Base-by-base conservation (phyloP, 2,797 vertebrate genomes). In the Sebastes matsubarae region DNA sequence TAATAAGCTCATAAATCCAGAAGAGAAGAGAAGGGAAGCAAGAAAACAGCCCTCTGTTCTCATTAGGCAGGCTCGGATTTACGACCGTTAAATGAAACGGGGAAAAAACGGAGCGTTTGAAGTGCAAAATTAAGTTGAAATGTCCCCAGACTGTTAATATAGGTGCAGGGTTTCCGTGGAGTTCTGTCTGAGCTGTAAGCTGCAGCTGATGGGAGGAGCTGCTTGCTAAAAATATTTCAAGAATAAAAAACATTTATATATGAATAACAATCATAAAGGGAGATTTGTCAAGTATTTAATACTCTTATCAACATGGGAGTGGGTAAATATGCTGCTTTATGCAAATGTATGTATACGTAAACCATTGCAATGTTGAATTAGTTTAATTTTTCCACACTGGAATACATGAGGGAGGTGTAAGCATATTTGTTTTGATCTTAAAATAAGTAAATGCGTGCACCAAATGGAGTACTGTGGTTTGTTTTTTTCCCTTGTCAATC, bases 1-100 rank as follows among this genome's bases (percentile, higher is more conserved):
- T 94, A 94, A 94, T 93, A 91, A 91, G 75, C 66, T 79, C 92
- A 89, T 94, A 94, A 90, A 93, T 94, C 88, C 87, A 52, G 71
- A 54, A 55, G 79, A 71, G 85, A 27, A 55, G 59, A 71, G 85
- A 29, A 55, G 59, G 80, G 80, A 74, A 77, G 82, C 79, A 76
- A 64, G 80, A 82, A 81, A 82, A 52, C 82, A 77, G 86, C 27
- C 74, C 83, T 88, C 84, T 87, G 78, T 85, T 87, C 88, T 95
- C 91, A 90, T 95, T 94, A 94, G 80, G 59, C 85, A 65, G 61
- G 25, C 4, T 63, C 73, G 75, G 91, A 95, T 96, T 96, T 95
- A 96, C 77, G 91, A 90, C 58, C 75, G 85, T 87, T 81, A 90
- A 94, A 96, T 93, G 90, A 94, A 93, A 93, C 85, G 22, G 66